Base-by-base conservation (phyloP, 2,113 vertebrate genomes). In the Phaethornis superciliosus region DNA sequence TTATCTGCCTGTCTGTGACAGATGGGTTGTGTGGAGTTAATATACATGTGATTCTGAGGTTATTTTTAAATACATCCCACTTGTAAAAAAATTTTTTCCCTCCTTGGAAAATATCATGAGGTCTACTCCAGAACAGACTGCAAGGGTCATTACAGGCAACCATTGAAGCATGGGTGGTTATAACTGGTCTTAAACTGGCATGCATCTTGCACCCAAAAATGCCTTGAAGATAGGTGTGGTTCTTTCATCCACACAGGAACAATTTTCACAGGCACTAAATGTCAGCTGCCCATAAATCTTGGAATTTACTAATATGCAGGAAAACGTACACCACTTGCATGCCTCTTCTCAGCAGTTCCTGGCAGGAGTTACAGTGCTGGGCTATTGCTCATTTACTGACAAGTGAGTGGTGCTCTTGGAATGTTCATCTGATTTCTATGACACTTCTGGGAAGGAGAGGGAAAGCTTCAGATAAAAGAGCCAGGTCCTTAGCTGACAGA, bases 161-260 rank as follows among this genome's bases (percentile, higher is more conserved):
- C 3, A 56, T 7, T 42, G 40, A 46, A 76, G 4, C 21, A 15
- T 7, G 9, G 5, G 27, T 64, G 15, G 4, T 42, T 22, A 32
- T 40, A 8, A 56, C 40, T 80, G 10, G 9, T 33, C 28, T 35
- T 71, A 54, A 54, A 46, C 4, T 37, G 58, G 4, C 5, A 24
- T 32, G 15, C 7, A 2, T 44, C 14, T 47, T 40, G 37, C 12
- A 69, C 4, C 3, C 28, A 64, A 8, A 9, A 58, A 0, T 18
- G 33, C 5, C 17, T 7, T 3, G 19, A 35, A 49, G 26, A 30
- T 33, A 42, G 30, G 55, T 40, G 35, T 6, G 32, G 5, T 7
- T 83, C 19, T 77, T 52, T 21, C 30, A 63, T 22, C 15, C 7
- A 11, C 21, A 17, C 4, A 51, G 5, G 18, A 14, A 19, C 4